Conservation (phyloP, 37 sponge, comb jelly and placozoan species). For the Diacarnus erythraeanus region DNA sequence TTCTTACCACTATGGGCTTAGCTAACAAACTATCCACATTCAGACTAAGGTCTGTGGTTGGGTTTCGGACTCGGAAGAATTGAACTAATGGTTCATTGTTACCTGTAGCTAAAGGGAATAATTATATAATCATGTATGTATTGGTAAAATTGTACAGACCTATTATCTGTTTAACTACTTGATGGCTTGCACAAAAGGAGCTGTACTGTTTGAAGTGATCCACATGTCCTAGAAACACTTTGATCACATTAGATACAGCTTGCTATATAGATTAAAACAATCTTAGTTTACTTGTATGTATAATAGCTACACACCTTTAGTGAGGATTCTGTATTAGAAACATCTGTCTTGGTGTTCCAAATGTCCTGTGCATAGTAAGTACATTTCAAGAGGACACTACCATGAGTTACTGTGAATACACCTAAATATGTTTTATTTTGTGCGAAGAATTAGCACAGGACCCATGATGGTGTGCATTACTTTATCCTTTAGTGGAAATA, state of each 20-base stretch:
- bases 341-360: background rate
- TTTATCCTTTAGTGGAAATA: too few relatives aligned
- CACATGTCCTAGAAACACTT: conserved; percentile 32
- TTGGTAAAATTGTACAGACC: background rate
- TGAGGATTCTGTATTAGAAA: background rate
- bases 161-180: conserved; percentile 18
- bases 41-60: conserved; percentile 32
- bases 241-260: conserved; percentile 27
- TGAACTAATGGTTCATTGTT: conserved; percentile 34
- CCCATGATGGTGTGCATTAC: too few relatives aligned
- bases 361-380: background rate
- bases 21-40: conserved; percentile 50
- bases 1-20: conserved; percentile 59
- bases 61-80: conserved; percentile 73
- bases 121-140: too few relatives aligned
- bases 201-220: conserved; percentile 64
- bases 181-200: conserved; percentile 70
- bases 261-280: conserved; percentile 7
- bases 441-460: too few relatives aligned
- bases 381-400: too few relatives aligned
- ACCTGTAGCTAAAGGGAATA: conserved; percentile 10
- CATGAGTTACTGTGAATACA: too few relatives aligned
- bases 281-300: background rate
- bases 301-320: conserved; percentile 1
- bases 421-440: too few relatives aligned